A percentile compares a stretch with the other conserved stretches of the same genome.
phyloP scores from a whole-genome alignment of 2,113 vertebrate genomes.

The Mus pahari region DNA sequence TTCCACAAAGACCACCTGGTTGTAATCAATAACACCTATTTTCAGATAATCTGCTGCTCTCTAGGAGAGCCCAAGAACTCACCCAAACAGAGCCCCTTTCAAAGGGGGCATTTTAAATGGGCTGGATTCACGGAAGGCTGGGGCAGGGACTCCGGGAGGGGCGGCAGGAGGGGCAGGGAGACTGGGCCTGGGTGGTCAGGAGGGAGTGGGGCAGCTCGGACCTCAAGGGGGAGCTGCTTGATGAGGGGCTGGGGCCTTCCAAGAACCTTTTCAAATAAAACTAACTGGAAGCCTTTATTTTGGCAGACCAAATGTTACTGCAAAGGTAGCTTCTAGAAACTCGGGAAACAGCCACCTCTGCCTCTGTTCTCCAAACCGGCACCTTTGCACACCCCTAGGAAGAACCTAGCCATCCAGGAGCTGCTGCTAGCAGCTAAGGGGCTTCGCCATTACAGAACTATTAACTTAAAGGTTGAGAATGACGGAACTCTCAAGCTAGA shows the following conservation, averaged over 20 bases:
- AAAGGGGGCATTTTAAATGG: slow-evolving; percentile 74
- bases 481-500: neutral
- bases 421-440: neutral
- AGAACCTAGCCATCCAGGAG: neutral
- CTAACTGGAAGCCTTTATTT: slow-evolving; percentile 8
- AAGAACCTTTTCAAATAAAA: slow-evolving; percentile 42
- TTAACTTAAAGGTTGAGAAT: too few species aligned
- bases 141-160: neutral
- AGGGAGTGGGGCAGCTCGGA: neutral
- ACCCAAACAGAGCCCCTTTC: slow-evolving; percentile 75
- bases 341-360: neutral
- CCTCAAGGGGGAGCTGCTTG: neutral
- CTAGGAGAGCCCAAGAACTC: slow-evolving; percentile 47
- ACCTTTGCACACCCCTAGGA: neutral
- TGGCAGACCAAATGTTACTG: neutral
- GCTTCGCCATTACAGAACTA: neutral
- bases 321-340: slow-evolving; percentile 48
- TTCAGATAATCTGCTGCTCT: slow-evolving; percentile 81
- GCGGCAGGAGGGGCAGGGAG: neutral
- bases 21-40: slow-evolving; percentile 80
- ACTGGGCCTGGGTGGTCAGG: slow-evolving; percentile 33
- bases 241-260: neutral
- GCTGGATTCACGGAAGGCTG: neutral
- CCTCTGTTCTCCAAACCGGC: neutral
- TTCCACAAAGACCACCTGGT: slow-evolving; percentile 73